Conservation (phyloP, 2,113 vertebrate genomes). For the Telmatochromis sp. region DNA sequence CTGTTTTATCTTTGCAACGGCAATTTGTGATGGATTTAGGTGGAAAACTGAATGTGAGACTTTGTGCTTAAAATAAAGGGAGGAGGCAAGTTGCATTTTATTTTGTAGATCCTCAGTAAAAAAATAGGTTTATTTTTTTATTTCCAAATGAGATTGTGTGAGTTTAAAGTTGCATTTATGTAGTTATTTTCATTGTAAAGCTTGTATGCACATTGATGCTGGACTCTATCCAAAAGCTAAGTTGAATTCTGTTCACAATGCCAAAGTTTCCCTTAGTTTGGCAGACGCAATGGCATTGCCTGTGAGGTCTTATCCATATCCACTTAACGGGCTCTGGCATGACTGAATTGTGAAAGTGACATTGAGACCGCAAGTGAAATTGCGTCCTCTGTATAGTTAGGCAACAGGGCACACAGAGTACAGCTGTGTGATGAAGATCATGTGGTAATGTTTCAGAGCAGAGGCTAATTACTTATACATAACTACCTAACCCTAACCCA, state of each 20-base stretch:
- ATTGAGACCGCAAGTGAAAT: constrained; percentile 10
- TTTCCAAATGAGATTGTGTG: neutral
- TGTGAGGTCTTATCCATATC: neutral
- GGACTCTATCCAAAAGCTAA: neutral
- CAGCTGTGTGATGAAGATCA: neutral
- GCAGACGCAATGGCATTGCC: neutral
- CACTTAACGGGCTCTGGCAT: constrained; percentile 1
- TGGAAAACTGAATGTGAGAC: neutral
- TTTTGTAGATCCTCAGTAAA: neutral
- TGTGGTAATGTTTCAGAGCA: neutral
- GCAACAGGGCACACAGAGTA: neutral
- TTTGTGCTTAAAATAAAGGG: neutral
- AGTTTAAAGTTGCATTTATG: neutral
- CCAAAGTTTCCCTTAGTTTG: neutral
- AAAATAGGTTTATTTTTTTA: neutral
- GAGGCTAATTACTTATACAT: neutral
- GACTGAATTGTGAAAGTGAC: constrained; percentile 22
- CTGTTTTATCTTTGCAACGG: neutral
- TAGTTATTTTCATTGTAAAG: neutral
- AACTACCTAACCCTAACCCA: neutral
- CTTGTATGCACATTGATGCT: neutral
- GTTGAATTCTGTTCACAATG: neutral
- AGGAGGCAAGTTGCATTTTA: neutral
- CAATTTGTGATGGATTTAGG: neutral
- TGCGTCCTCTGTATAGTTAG: neutral